Conservation (phyloP, 1,140 invertebrate genomes). For the Paralvinella palmiformis region DNA sequence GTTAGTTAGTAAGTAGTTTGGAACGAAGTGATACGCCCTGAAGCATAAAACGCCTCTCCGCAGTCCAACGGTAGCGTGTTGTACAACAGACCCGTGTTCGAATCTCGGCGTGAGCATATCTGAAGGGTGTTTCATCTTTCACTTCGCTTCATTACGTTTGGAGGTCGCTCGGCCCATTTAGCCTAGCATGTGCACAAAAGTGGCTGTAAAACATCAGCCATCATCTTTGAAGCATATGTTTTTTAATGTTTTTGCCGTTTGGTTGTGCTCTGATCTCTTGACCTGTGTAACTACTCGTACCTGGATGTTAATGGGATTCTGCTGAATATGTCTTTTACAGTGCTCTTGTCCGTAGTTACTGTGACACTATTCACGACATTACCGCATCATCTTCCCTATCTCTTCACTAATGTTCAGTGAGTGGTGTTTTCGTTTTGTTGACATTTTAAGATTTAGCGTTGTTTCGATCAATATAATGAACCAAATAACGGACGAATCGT, state of each 20-base stretch:
- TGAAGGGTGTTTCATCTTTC: no score
- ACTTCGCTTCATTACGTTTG: no score
- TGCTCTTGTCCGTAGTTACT: neutral
- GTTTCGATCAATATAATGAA: neutral
- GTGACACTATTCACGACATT: slow-evolving; percentile 1
- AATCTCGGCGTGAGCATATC: no score
- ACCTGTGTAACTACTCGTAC: neutral
- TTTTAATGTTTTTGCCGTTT: neutral
- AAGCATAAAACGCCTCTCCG: neutral
- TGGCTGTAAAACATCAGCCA: no score
- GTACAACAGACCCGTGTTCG: no score
- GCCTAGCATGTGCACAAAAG: no score
- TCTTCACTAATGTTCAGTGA: slow-evolving; percentile 12
- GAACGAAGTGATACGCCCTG: neutral
- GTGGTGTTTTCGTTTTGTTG: neutral
- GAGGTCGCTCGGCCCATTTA: no score
- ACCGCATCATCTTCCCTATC: slow-evolving; percentile 6
- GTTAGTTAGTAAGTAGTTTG: slow-evolving; percentile 10
- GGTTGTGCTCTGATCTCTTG: neutral
- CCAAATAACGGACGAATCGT: neutral
- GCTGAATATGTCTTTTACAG: slow-evolving; percentile 8
- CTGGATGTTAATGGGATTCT: no score
- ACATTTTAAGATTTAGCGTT: neutral
- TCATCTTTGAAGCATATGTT: no score
- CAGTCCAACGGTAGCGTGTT: no score